Evolutionary conservation across 2,888 invertebrate genomes (phyloP), one percentile per base, ranked within the genome.

Genomic region (Apodemia mormo): DNA sequence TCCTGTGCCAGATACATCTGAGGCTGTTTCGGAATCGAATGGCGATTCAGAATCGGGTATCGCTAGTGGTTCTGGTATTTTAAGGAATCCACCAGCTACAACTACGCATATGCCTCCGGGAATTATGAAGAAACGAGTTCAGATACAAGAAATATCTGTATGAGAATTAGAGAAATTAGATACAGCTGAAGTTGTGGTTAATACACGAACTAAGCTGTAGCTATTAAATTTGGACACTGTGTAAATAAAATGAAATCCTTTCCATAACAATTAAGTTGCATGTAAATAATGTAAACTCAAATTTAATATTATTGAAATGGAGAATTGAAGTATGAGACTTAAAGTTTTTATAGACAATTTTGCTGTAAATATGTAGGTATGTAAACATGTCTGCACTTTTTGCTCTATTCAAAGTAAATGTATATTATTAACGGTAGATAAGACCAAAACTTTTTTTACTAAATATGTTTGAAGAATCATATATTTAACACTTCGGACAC

Each of bases 121-220:
- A 71, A 96, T 96, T 75, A 95, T 96, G 94, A 97, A 97, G 90
- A 97, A 97, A 90, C 95, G 97, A 87, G 97, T 98, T 81, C 97
- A 97, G 93, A 98, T 98, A 86, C 97, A 97, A 89, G 97, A 98
- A 89, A 98, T 98, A 93, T 97, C 97, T 73, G 97, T 97, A 93
- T 97, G 95, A 96, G 93, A 86, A 82, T 92, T 88, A 77, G 69
- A 77, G 61, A 74, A 73, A 71, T 85, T 90, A 72, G 87, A 89
- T 79, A 81, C 85, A 80, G 85, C 85, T 69, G 91, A 89, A 81
- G 84, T 92, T 71, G 90, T 93, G 75, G 86, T 92, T 74, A 92
- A 91, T 73, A 88, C 91, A 83, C 82, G 91, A 82, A 93, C 92
- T 80, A 87, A 92, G 77, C 88, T 92, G 85, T 93, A 86, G 90